Conservation (phyloP, 2,797 vertebrate genomes). For the Oreochromis grahami region DNA sequence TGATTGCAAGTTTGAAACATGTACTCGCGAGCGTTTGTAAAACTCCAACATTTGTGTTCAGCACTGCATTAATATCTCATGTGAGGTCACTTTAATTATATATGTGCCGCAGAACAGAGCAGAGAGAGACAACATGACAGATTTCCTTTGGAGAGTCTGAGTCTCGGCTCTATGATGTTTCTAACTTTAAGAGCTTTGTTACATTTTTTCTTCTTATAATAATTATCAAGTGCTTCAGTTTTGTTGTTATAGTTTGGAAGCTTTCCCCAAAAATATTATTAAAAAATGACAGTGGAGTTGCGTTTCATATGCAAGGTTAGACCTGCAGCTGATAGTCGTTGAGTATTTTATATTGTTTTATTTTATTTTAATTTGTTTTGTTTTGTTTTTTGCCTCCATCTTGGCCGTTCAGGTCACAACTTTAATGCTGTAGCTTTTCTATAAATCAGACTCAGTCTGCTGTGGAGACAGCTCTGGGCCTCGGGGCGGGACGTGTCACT, state of each 20-base stretch:
- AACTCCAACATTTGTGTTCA: not conserved
- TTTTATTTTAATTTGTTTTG: not conserved
- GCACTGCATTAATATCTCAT: not conserved
- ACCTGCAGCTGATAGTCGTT: not conserved
- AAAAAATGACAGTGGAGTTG: not conserved
- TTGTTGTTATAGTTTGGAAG: not conserved
- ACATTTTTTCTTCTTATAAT: not conserved
- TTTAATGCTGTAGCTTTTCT: not conserved
- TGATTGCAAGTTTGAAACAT: not conserved
- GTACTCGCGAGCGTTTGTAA: not conserved
- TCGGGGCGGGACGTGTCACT: constrained; percentile 73
- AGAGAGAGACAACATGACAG: not conserved
- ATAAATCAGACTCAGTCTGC: constrained; percentile 53
- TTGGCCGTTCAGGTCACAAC: not conserved
- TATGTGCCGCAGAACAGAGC: not conserved
- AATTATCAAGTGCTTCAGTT: not conserved
- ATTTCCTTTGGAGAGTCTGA: not conserved
- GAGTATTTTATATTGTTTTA: not conserved
- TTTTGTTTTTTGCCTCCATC: not conserved
- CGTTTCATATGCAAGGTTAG: not conserved
- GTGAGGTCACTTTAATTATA: not conserved
- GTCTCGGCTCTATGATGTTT: not conserved
- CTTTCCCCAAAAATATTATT: not conserved
- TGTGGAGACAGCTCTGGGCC: constrained; percentile 76
- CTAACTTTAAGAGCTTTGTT: not conserved